Evolutionary conservation across 2,113 vertebrate genomes (phyloP).

Genomic region (Phrynocephalus versicolor): DNA sequence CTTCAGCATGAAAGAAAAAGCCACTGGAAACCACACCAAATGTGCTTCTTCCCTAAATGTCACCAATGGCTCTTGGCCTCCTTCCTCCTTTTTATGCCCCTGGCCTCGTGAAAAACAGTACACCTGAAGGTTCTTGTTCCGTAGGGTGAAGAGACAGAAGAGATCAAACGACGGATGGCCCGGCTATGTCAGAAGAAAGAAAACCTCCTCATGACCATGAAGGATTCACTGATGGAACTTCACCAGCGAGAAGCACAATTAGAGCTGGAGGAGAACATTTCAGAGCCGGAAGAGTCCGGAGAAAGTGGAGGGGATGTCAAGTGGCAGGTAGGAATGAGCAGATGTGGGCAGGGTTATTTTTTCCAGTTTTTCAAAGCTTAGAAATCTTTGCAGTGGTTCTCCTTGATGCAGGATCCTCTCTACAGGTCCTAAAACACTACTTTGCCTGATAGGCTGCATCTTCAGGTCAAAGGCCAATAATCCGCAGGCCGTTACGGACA

Average conservation of each 20-base stretch:
- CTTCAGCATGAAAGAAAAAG: slow-evolving; percentile 41
- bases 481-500: too few relatives aligned
- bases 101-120: background rate
- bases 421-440: too few relatives aligned
- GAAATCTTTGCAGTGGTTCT: too few relatives aligned
- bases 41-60: slow-evolving; percentile 53
- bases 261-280: slow-evolving; percentile 53
- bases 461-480: too few relatives aligned
- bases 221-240: slow-evolving; percentile 68
- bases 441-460: too few relatives aligned
- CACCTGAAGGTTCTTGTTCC: slow-evolving; percentile 33
- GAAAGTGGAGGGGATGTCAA: slow-evolving; percentile 51
- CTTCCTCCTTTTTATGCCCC: background rate
- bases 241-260: slow-evolving; percentile 61
- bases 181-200: slow-evolving; percentile 76
- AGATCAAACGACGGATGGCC: slow-evolving; percentile 70
- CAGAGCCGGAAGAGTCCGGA: slow-evolving; percentile 12
- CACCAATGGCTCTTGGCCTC: background rate
- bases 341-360: too few relatives aligned
- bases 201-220: slow-evolving; percentile 64
- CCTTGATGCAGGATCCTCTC: too few relatives aligned
- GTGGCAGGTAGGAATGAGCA: slow-evolving; percentile 62
- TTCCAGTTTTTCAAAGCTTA: too few relatives aligned
- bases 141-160: slow-evolving; percentile 69
- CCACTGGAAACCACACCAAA: background rate